Percentiles rank a stretch among this genome's conserved stretches.
These are phyloP conservation scores for Salvelinus sp. DNA, from an alignment of 2,113 vertebrate species.

Conservation along the genomic window DNA sequence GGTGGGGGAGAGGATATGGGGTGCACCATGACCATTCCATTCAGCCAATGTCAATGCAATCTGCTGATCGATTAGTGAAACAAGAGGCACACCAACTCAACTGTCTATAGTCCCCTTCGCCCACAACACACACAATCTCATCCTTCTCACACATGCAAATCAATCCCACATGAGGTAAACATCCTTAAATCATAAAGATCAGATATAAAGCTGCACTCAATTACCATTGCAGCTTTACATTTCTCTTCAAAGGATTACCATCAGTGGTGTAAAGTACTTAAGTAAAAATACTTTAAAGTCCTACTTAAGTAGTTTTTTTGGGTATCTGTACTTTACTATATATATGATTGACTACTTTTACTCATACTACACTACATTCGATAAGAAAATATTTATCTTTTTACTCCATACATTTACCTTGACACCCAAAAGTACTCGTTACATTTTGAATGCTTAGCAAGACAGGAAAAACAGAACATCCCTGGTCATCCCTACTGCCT, in stretches of 20 bases:
- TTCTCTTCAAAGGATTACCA: constrained; percentile 27
- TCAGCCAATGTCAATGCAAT: constrained; percentile 73
- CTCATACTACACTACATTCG: too few relatives aligned
- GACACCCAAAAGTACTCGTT: too few relatives aligned
- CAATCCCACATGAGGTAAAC: constrained; percentile 30
- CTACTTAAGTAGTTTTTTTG: too few relatives aligned
- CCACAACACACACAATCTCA: constrained; percentile 11
- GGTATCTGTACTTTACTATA: too few relatives aligned
- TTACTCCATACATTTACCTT: too few relatives aligned
- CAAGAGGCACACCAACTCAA: constrained; percentile 63
- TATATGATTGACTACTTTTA: too few relatives aligned
- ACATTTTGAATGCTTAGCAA: too few relatives aligned
- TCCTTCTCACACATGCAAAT: constrained; percentile 11
- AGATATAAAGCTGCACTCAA: constrained; percentile 37
- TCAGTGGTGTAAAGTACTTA: background rate
- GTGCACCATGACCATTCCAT: constrained; percentile 57
- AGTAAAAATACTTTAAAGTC: too few relatives aligned
- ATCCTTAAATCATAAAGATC: constrained; percentile 31
- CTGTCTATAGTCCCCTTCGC: constrained; percentile 42
- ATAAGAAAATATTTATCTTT: too few relatives aligned
- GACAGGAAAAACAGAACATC: too few relatives aligned
- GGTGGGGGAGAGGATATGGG: constrained; percentile 45
- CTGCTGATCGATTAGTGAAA: constrained; percentile 82
- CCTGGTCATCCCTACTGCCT: too few relatives aligned
- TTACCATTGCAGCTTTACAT: constrained; percentile 40